Base-by-base conservation (phyloP, 2,888 invertebrate species). In the Mythimna albipuncta region DNA sequence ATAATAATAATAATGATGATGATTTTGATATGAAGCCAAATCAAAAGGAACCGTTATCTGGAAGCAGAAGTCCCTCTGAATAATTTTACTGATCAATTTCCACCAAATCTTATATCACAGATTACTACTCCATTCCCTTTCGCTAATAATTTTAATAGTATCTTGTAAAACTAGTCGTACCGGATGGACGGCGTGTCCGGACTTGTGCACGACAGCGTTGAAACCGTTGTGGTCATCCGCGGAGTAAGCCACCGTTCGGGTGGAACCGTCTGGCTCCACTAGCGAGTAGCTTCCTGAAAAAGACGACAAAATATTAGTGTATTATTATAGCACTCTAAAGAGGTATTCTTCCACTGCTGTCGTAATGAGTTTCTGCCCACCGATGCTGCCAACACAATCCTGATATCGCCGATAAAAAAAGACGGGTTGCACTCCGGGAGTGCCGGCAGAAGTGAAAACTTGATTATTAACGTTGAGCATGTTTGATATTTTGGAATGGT, bases 201-300 rank as follows among this genome's bases (percentile, higher is more conserved):
- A 95, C 91, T 97, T 97, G 82, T 97, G 97, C 7, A 97, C 97
- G 64, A 97, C 97, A 41, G 97, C 97, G 88, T 97, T 97, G 95
- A 98, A 98, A 13, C 98, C 98, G 85, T 96, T 97, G 90, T 97
- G 97, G 88, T 97, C 97, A 88, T 98, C 97, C 59, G 98, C 98
- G 32, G 97, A 96, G 91, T 98, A 98, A 79, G 97, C 96, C 57
- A 98, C 98, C 57, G 96, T 96, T 10, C 96, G 91, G 1, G 96
- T 96, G 0, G 96, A 94, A 26, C 97, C 97, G 82, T 97, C 97
- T 0, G 97, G 97, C 82, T 97, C 97, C 32, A 97, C 95, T 86
- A 97, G 94, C 0, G 97, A 97, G 89, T 97, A 98, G 85, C 97
- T 97, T 52, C 97, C 98, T 88, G 94, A 21, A 61, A 21, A 41